Conservation (phyloP, 2,797 vertebrate species). For the Coracias cyanogaster region DNA sequence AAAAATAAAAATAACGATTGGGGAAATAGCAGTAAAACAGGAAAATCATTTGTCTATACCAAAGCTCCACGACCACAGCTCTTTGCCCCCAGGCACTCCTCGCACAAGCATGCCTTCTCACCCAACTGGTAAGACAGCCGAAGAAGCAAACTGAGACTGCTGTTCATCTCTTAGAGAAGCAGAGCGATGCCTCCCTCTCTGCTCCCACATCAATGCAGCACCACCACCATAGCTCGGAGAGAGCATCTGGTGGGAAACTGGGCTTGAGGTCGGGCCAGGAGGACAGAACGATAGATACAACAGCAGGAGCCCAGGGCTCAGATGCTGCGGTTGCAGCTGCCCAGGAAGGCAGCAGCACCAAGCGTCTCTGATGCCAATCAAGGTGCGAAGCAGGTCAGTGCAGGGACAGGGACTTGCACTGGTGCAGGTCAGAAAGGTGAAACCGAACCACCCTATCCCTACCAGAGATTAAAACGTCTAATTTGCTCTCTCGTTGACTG, state of each 20-base stretch:
- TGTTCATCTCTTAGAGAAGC: neutral
- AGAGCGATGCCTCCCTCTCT: neutral
- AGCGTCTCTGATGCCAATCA: neutral
- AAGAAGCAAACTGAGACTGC: neutral
- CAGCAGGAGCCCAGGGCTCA: fast-evolving
- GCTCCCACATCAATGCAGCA: neutral
- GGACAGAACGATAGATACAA: fast-evolving
- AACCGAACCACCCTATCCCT: neutral
- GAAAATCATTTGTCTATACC: slow-evolving; percentile 9
- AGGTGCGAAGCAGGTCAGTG: neutral
- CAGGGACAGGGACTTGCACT: neutral
- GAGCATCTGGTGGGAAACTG: fast-evolving
- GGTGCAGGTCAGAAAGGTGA: neutral
- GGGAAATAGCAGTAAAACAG: slow-evolving; percentile 46
- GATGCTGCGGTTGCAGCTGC: neutral
- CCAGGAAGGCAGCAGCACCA: neutral
- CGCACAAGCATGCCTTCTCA: neutral
- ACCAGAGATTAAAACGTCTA: neutral
- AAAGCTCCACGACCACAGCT: neutral
- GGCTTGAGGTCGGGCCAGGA: neutral
- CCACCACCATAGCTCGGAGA: neutral
- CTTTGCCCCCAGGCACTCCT: slow-evolving; percentile 15
- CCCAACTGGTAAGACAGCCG: neutral
- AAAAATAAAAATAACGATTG: slow-evolving; percentile 49
- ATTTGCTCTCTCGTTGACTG: neutral